These are phyloP conservation scores for Muntiacus muntjak DNA, from an alignment of 2,113 vertebrate species.

Conservation along the genomic window DNA sequence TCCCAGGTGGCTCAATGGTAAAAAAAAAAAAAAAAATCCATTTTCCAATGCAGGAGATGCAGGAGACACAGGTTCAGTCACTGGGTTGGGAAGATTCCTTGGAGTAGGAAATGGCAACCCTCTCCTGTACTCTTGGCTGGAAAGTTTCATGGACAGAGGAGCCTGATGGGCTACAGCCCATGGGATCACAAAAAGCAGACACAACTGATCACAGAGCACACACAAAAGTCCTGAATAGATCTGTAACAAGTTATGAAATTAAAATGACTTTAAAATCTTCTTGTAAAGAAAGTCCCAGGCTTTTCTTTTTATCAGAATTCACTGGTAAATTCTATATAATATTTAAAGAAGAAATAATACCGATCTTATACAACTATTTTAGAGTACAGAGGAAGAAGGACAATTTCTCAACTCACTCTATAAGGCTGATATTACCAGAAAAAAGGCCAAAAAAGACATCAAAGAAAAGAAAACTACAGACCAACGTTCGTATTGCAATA, in stretches of 20 bases:
- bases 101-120: background rate
- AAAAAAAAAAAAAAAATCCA: background rate
- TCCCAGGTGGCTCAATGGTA: background rate
- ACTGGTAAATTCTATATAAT: background rate
- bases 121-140: background rate
- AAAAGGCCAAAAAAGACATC: background rate
- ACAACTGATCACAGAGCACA: background rate
- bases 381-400: background rate
- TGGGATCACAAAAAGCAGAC: background rate
- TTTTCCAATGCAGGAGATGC: background rate
- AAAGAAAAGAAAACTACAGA: background rate
- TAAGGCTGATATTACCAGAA: background rate
- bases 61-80: background rate
- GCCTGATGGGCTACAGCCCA: background rate
- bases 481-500: background rate
- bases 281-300: background rate
- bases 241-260: background rate
- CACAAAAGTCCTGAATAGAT: background rate
- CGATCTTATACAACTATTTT: background rate
- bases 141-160: background rate
- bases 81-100: background rate
- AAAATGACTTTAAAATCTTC: background rate
- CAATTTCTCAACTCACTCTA: background rate
- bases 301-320: background rate
- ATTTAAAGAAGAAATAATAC: background rate